A percentile compares a stretch with the other conserved stretches of the same genome.
phyloP scores from a whole-genome alignment of 2,113 vertebrate genomes.

The Poeciliopsis prolifica region DNA sequence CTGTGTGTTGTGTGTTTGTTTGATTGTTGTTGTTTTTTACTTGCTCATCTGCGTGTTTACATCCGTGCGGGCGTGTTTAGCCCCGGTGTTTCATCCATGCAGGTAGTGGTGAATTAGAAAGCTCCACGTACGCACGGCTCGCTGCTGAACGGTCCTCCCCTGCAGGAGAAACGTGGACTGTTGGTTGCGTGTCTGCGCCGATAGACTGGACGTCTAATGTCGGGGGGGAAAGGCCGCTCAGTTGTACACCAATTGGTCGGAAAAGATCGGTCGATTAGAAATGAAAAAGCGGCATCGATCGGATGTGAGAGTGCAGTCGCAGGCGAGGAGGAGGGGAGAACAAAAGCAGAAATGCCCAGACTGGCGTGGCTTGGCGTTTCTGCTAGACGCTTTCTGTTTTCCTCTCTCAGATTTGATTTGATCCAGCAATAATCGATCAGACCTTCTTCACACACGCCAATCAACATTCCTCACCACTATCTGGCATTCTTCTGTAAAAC shows the following conservation, averaged over 20 bases:
- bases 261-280: not conserved
- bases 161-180: slow-evolving; percentile 57
- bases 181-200: slow-evolving; percentile 27
- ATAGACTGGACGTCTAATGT: slow-evolving; percentile 21
- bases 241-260: not conserved
- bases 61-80: slow-evolving; percentile 26
- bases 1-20: not conserved
- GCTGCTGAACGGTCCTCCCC: slow-evolving; percentile 32
- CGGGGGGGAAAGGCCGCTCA: slow-evolving; percentile 13
- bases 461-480: not conserved
- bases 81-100: slow-evolving; percentile 1
- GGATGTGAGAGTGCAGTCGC: slow-evolving; percentile 31
- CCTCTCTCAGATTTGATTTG: slow-evolving; percentile 17
- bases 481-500: not conserved
- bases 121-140: slow-evolving; percentile 64
- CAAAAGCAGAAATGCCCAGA: slow-evolving; percentile 64
- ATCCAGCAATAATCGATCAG: not conserved
- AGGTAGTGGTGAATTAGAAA: slow-evolving; percentile 45
- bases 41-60: not conserved
- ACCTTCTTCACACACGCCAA: slow-evolving; percentile 9
- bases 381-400: slow-evolving; percentile 23
- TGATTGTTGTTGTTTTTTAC: not conserved
- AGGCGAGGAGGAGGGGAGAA: slow-evolving; percentile 53
- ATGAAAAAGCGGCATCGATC: slow-evolving; percentile 40
- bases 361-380: slow-evolving; percentile 67